Percentiles rank a stretch among this genome's conserved stretches.
phyloP scores from a whole-genome alignment of 2,888 invertebrate genomes.

The Brenthis ino region DNA sequence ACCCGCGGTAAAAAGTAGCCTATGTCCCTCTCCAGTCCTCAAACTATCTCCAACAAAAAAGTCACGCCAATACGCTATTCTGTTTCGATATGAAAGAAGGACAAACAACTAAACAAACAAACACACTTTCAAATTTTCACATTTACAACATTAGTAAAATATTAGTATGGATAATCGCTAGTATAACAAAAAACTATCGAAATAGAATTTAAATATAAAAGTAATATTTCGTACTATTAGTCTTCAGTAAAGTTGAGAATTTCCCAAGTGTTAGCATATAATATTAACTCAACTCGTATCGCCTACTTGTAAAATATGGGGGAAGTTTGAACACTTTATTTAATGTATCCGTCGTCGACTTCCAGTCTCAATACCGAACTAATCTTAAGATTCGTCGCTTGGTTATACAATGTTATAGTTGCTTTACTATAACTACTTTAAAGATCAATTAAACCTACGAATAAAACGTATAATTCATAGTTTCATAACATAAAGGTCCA shows the following conservation, averaged over 20 bases:
- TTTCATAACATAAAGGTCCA: slow-evolving; percentile 11
- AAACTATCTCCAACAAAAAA: too few species aligned
- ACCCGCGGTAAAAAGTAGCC: too few species aligned
- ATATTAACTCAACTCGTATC: slow-evolving; percentile 19
- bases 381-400: slow-evolving; percentile 19
- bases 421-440: slow-evolving; percentile 54
- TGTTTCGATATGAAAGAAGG: too few species aligned
- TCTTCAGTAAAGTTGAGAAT: slow-evolving; percentile 14
- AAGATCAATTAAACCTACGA: slow-evolving; percentile 49
- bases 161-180: neutral
- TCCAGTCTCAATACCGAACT: slow-evolving; percentile 20
- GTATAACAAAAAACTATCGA: neutral
- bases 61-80: too few species aligned
- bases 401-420: slow-evolving; percentile 44
- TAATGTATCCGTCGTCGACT: slow-evolving; percentile 23
- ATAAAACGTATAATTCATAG: slow-evolving; percentile 15
- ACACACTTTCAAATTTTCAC: too few species aligned
- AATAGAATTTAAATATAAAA: neutral
- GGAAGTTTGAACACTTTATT: slow-evolving; percentile 27
- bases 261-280: slow-evolving; percentile 21
- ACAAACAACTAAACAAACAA: too few species aligned
- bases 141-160: too few species aligned
- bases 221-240: slow-evolving; percentile 10
- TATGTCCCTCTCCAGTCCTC: too few species aligned
- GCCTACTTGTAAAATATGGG: slow-evolving; percentile 25